Evolutionary conservation across 2,888 invertebrate species (phyloP).

Genomic region (Ichneumoninae sp.): DNA sequence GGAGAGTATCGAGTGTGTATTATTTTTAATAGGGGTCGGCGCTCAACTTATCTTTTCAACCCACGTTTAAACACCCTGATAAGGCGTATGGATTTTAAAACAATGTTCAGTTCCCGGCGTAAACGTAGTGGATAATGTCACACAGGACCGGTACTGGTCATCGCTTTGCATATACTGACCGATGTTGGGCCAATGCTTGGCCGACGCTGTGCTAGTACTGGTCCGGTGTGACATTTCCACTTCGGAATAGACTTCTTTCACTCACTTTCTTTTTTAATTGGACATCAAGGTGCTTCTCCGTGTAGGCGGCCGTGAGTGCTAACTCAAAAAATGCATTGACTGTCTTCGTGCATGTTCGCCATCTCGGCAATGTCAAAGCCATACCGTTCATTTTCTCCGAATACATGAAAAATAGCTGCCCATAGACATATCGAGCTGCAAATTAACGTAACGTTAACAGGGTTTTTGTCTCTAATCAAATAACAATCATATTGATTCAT

Average conservation of each 20-base stretch:
- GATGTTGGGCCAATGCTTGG: no score
- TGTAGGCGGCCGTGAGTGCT: constrained; percentile 89
- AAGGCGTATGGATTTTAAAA: not conserved
- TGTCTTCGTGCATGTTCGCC: constrained; percentile 88
- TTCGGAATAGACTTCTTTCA: not conserved
- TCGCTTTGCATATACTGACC: no score
- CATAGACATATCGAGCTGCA: constrained; percentile 90
- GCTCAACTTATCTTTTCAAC: constrained; percentile 1
- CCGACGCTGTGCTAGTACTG: no score
- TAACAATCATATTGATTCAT: not conserved
- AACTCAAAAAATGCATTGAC: constrained; percentile 89
- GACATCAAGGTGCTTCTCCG: constrained; percentile 87
- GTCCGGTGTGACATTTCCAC: no score
- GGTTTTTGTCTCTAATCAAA: not conserved
- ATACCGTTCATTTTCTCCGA: constrained; percentile 88
- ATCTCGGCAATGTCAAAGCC: constrained; percentile 88
- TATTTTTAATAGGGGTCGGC: not conserved
- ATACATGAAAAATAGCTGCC: constrained; percentile 90
- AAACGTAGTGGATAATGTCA: not conserved
- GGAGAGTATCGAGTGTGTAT: not conserved
- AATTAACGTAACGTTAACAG: constrained; percentile 55
- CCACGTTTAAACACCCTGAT: not conserved
- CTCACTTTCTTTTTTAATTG: constrained; percentile 87
- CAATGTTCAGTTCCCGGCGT: not conserved
- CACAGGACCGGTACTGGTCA: no score